These are phyloP conservation scores for Latrodectus elegans DNA, from an alignment of 2,888 invertebrate species.

Conservation along the genomic window DNA sequence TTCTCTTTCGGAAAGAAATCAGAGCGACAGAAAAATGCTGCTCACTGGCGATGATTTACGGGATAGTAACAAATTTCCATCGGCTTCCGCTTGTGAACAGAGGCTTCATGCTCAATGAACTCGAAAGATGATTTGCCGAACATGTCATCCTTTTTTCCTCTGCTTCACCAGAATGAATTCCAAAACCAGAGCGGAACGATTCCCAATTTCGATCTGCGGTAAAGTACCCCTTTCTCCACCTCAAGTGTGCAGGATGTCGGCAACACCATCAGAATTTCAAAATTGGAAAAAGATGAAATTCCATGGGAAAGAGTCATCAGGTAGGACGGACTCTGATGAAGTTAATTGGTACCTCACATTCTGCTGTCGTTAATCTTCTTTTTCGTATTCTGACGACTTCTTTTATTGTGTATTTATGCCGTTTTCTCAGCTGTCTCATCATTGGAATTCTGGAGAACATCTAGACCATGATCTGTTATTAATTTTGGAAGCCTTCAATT, in stretches of 20 bases:
- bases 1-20: neutral
- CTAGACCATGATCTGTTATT: no score
- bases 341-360: neutral
- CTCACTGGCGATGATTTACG: neutral
- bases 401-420: no score
- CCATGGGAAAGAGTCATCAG: neutral
- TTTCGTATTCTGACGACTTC: no score
- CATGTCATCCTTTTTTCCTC: neutral
- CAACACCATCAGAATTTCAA: neutral
- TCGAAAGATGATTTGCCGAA: slow-evolving; percentile 13
- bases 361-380: no score
- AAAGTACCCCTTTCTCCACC: neutral
- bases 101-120: slow-evolving; percentile 29
- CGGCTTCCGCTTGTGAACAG: neutral
- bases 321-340: neutral
- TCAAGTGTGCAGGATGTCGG: neutral
- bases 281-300: neutral
- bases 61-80: neutral
- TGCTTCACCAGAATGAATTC: neutral
- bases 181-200: slow-evolving; percentile 46
- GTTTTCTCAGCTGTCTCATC: no score
- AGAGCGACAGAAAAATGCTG: neutral
- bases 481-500: no score
- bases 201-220: neutral
- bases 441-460: no score